These are phyloP conservation scores for Zaprionus capensis DNA, from an alignment of 1,140 invertebrate species.

Conservation along the genomic window DNA sequence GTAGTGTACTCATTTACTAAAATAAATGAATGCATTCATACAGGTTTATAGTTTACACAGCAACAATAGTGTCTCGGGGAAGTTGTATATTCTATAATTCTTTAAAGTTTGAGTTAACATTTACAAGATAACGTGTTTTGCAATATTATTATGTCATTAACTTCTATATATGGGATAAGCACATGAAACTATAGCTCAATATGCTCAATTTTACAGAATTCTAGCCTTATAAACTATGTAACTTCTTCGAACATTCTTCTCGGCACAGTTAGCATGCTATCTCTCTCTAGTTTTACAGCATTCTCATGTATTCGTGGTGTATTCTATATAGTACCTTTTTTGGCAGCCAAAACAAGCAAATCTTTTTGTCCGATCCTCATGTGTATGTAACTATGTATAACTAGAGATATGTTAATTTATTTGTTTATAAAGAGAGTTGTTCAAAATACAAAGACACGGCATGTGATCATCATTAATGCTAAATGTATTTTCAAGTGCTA, in stretches of 20 bases:
- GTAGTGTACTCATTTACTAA: too few relatives aligned
- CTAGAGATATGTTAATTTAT: slow-evolving; percentile 47
- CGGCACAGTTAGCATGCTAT: neutral
- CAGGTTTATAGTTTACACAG: too few relatives aligned
- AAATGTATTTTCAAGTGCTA: neutral
- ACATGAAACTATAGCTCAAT: neutral
- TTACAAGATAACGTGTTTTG: neutral
- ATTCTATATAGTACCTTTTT: neutral
- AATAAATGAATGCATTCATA: too few relatives aligned
- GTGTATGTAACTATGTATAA: slow-evolving; percentile 6
- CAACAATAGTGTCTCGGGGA: too few relatives aligned
- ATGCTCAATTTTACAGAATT: neutral
- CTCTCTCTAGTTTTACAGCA: neutral
- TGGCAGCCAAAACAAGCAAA: neutral
- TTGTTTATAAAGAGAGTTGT: slow-evolving; percentile 5
- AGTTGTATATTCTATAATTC: too few relatives aligned
- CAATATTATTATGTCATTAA: neutral
- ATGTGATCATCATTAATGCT: slow-evolving; percentile 2
- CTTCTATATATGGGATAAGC: neutral
- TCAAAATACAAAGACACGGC: slow-evolving; percentile 8
- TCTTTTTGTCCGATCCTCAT: neutral
- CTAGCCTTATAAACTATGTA: neutral
- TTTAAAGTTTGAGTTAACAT: too few relatives aligned
- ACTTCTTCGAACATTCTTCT: neutral
- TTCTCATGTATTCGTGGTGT: neutral